phyloP scores from a whole-genome alignment of 1,140 invertebrate species.

The Chelonus insularis region DNA sequence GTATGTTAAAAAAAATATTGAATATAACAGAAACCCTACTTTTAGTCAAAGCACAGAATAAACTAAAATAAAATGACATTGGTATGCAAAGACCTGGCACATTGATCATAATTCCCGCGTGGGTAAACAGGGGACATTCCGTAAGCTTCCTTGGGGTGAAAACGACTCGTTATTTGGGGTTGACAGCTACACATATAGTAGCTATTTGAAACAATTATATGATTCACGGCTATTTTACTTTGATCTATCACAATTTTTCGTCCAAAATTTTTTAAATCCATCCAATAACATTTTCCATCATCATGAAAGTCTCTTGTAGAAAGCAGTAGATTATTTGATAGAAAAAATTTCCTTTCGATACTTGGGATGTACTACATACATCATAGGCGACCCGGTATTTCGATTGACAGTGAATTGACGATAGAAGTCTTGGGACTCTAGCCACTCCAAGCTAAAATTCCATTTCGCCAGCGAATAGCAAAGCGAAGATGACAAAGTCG shows the following conservation, averaged over 20 bases:
- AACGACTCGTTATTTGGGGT: constrained; percentile 28
- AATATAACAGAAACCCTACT: background rate
- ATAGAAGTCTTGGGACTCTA: constrained; percentile 22
- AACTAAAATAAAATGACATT: background rate
- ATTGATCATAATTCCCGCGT: constrained; percentile 16
- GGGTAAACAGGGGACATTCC: constrained; percentile 17
- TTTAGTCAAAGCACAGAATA: no score
- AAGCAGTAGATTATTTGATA: background rate
- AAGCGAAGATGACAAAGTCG: constrained; percentile 61
- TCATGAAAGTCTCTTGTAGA: background rate
- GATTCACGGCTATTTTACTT: constrained; percentile 36
- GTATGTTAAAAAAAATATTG: no score
- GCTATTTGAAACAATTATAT: constrained; percentile 39
- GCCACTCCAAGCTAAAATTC: constrained; percentile 52
- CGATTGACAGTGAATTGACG: constrained; percentile 18
- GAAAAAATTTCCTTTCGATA: background rate
- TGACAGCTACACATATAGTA: constrained; percentile 7
- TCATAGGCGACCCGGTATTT: constrained; percentile 7
- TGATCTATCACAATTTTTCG: constrained; percentile 17
- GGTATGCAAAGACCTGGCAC: constrained; percentile 7
- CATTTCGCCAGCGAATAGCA: constrained; percentile 55
- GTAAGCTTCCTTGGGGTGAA: constrained; percentile 17
- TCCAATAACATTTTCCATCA: background rate
- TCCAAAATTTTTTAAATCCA: background rate
- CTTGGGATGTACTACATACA: background rate